Conservation (phyloP, 2,113 vertebrate genomes). For the Rhegmatorhina hoffmannsi region DNA sequence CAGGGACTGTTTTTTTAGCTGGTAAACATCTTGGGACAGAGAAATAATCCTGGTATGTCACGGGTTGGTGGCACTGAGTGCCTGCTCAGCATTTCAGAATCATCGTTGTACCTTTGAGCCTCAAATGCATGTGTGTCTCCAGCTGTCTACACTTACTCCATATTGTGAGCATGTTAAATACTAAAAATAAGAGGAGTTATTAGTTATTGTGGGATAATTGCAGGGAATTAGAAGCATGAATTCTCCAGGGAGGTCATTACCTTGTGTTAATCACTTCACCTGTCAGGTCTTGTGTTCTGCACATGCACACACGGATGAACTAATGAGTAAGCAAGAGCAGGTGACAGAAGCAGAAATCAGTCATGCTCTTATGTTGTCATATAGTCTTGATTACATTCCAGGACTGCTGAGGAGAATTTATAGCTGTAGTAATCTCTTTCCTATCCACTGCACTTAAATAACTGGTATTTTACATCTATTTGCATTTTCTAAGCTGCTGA, state of each 20-base stretch:
- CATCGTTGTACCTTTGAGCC: background rate
- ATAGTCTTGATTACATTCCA: constrained; percentile 31
- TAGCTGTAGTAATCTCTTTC: background rate
- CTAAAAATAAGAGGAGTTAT: constrained; percentile 40
- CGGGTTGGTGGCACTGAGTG: background rate
- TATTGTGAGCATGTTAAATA: constrained; percentile 3
- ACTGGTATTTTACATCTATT: background rate
- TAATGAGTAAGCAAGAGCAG: constrained; percentile 43
- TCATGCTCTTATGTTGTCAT: constrained; percentile 30
- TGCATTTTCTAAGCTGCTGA: background rate
- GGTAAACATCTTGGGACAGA: background rate
- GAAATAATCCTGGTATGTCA: background rate
- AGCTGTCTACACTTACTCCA: background rate
- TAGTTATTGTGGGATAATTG: constrained; percentile 43
- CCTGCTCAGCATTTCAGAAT: background rate
- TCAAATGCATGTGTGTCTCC: background rate
- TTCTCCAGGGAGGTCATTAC: constrained; percentile 57
- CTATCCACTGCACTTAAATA: background rate
- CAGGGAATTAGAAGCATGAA: constrained; percentile 43
- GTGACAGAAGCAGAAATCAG: constrained; percentile 40
- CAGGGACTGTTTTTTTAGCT: background rate
- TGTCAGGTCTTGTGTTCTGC: constrained; percentile 35
- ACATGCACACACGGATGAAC: background rate
- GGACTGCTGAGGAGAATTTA: constrained; percentile 8
- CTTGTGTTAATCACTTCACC: constrained; percentile 54